Base-by-base conservation (phyloP, 2,888 invertebrate species). In the Drosophila colorata region DNA sequence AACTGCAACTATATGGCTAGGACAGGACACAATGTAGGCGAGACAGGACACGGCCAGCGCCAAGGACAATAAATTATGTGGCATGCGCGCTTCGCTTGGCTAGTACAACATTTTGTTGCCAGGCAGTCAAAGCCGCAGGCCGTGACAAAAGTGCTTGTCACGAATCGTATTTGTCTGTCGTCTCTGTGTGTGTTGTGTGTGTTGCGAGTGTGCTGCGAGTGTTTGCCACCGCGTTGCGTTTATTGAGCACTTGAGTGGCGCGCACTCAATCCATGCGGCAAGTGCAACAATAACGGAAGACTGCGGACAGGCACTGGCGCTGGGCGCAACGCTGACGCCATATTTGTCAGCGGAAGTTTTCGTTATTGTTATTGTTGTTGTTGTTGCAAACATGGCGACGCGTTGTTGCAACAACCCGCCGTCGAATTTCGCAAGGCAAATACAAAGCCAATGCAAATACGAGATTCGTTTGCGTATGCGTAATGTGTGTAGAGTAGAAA, bases 171-270 rank as follows among this genome's bases (percentile, higher is more conserved):
- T 47, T 68, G 55, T 44, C 33, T 13, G 33, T 33, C 8, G 28
- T 35, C 40, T 43, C 25, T 37, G 6, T 46, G 37, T 18, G 43
- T 25, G 46, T 41, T 57, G 46, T 23, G 56, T 41, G 28, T 25
- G 11, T 11, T 35, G 43, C 44, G 40, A 67, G 55, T 56, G 53
- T 64, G 63, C 13, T 60, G 37, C 20, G 57, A 58, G 66, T 60
- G 51, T 43, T 44, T 70, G 74, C 58, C 52, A 38, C 75, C 72
- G 72, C 67, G 78, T 49, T 58, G 78, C 71, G 87, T 87, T 87
- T 87, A 87, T 84, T 81, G 87, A 84, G 82, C 82, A 84, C 87
- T 84, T 75, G 81, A 84, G 75, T 68, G 77, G 46, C 65, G 59
- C 52, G 46, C 79, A 77, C 81, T 73, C 82, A 81, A 80, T 78